Evolutionary conservation across 1,140 invertebrate genomes (phyloP), one percentile per base, ranked within the genome.

Genomic region (Hylaeus anthracinus): DNA sequence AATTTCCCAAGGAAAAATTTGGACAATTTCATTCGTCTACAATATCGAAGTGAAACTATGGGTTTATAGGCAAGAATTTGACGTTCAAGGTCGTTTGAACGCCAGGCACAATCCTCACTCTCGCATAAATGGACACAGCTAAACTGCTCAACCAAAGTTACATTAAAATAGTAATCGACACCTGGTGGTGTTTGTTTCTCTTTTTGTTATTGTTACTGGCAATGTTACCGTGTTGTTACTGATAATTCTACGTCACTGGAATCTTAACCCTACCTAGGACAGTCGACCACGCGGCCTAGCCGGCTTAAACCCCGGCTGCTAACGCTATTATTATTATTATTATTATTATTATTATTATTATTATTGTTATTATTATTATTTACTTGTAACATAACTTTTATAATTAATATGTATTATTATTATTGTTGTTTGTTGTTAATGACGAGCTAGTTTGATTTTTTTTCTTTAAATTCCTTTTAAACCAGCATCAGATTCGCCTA

Each of bases 201-300:
- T 56, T 58, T 60, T 51, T 79, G 26, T 43, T 79, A 41, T 67
- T 2, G 10, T 3, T 56, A 74, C 55, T 26, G 12, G 45, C 53
- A 39, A 70, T 15, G 73, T 26, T 72, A 39, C 55, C 39, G 45
- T 14, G 9, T 56, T 51, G 63, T 84, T 84, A 84, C 51, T 8
- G 69, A 69, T 77, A 65, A 60, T 76, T 65, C 66, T 73, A 79
- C 69, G 78, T 85, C 70, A 85, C 73, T 80, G 63, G 26, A 61
- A 79, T 85, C 82, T 86, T 88, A 86, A 88, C 71, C 66, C 82
- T 90, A 90, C 63, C 88, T 88, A 90, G 78, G 77, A 89, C 86
- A 90, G 81, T 90, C 87, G 86, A 88, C 60, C 84, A 26, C 70
- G 67, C 88, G 61, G 72, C 48, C 81, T 73, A 39, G 48, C 64